Evolutionary conservation across 2,888 invertebrate genomes (phyloP).

Genomic region (Hyposoter dolosus): DNA sequence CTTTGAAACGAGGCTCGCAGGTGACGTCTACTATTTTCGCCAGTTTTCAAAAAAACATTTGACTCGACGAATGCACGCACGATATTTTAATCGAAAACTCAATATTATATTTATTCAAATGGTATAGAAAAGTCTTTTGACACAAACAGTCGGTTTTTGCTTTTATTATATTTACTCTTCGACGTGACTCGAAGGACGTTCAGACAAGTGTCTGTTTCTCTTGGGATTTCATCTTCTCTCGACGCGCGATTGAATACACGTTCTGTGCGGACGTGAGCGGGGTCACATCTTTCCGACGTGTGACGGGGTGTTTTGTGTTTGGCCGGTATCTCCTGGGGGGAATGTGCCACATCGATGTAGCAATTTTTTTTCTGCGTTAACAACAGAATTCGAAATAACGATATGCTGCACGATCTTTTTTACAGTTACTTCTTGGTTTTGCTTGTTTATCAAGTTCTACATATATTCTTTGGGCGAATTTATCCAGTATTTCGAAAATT

Average conservation of each 20-base stretch:
- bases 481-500: background rate
- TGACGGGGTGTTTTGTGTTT: conserved; percentile 16
- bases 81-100: conserved; percentile 1
- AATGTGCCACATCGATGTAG: conserved; percentile 1
- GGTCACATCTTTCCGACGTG: conserved; percentile 1
- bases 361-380: background rate
- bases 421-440: background rate
- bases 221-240: background rate
- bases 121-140: background rate
- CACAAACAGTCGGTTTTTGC: background rate
- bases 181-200: background rate
- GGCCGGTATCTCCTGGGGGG: background rate
- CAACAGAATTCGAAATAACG: background rate
- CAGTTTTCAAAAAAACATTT: background rate
- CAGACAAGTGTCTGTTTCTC: background rate
- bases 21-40: background rate
- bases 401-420: background rate
- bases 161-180: background rate
- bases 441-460: background rate
- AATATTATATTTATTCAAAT: background rate
- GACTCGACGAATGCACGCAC: background rate
- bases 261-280: background rate
- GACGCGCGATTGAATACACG: background rate
- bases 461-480: background rate
- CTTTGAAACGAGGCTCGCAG: background rate